A percentile compares a stretch with the other conserved stretches of the same genome.
Conservation (phyloP, 2,113 vertebrate genomes). For the Pardalotus punctatus region DNA sequence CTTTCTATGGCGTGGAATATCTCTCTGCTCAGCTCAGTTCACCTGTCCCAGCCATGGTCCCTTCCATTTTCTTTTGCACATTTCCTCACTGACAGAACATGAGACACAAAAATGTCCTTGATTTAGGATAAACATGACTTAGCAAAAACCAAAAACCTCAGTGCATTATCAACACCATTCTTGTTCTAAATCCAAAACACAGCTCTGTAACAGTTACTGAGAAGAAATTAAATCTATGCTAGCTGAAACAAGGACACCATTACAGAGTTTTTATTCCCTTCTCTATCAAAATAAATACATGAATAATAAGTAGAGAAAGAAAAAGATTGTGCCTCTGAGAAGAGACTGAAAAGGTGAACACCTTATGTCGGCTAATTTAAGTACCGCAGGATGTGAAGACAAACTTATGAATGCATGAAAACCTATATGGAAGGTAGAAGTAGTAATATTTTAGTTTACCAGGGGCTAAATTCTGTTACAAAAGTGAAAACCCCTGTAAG, state of each 20-base stretch:
- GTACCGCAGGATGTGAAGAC: neutral
- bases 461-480: neutral
- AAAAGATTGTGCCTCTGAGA: neutral
- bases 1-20: neutral
- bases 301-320: neutral
- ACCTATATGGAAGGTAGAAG: neutral
- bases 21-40: neutral
- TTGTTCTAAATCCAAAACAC: neutral
- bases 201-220: neutral
- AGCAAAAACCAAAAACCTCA: neutral
- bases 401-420: neutral
- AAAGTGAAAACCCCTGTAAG: neutral
- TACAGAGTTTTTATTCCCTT: neutral
- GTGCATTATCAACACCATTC: neutral
- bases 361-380: neutral
- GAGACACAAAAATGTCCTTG: neutral
- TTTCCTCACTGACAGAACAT: neutral
- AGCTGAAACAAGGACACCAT: neutral
- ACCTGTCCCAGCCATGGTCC: neutral
- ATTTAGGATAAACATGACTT: rapidly evolving
- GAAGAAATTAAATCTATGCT: neutral
- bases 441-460: neutral
- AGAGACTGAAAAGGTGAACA: neutral
- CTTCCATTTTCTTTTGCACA: neutral
- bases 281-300: neutral